A percentile compares a stretch with the other conserved stretches of the same genome.
Evolutionary conservation across 1,140 invertebrate genomes (phyloP).

Genomic region (Steinernema feltiae): DNA sequence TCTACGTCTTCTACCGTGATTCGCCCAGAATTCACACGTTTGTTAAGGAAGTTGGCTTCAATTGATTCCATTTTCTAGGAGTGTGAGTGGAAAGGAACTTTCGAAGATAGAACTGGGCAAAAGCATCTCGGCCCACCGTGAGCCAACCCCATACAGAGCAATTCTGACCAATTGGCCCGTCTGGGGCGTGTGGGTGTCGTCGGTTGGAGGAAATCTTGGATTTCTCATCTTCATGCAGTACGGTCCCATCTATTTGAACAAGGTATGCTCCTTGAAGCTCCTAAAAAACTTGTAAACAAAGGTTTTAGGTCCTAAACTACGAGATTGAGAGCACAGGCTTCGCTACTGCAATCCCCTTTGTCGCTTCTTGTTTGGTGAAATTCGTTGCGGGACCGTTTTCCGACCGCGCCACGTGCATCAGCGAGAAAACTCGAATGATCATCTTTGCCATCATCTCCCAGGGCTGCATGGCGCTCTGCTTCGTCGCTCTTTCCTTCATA

Average conservation of each 20-base stretch:
- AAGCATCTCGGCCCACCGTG: background rate
- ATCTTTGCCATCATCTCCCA: constrained; percentile 34
- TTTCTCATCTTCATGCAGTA: constrained; percentile 28
- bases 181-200: constrained; percentile 20
- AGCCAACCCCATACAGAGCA: constrained; percentile 21
- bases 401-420: constrained; percentile 30
- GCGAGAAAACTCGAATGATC: constrained; percentile 30
- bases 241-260: constrained; percentile 40
- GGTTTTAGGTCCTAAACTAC: constrained; percentile 24
- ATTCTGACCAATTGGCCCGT: constrained; percentile 20
- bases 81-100: background rate
- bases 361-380: constrained; percentile 29
- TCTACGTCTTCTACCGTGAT: constrained; percentile 33
- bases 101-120: background rate
- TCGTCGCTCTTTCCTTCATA: constrained; percentile 23
- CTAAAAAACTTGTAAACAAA: background rate
- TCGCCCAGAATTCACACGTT: constrained; percentile 28
- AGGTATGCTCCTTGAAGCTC: constrained; percentile 16
- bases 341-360: constrained; percentile 31
- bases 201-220: constrained; percentile 28
- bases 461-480: constrained; percentile 32
- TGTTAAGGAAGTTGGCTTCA: background rate
- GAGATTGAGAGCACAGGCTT: constrained; percentile 33
- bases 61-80: background rate
- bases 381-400: constrained; percentile 34